Evolutionary conservation across 1,140 invertebrate species (phyloP).

Genomic region (Neodiprion lecontei): DNA sequence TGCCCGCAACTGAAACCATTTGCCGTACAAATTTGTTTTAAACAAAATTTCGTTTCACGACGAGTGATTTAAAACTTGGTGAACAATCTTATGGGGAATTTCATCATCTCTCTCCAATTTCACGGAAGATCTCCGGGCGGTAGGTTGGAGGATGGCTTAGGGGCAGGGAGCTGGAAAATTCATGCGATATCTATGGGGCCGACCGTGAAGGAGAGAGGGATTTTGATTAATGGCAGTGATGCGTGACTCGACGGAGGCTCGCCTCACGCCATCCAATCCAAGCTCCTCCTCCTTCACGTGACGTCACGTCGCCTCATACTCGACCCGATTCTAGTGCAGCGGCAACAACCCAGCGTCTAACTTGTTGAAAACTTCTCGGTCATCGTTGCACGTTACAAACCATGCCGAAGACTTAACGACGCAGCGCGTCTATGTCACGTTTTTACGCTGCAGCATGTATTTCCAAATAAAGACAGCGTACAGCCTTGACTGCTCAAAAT

Average conservation of each 20-base stretch:
- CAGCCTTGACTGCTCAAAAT: not conserved
- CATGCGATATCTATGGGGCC: not conserved
- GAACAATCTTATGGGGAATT: too few species aligned
- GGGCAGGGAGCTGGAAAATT: slow-evolving; percentile 8
- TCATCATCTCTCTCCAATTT: too few species aligned
- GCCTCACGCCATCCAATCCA: slow-evolving; percentile 22
- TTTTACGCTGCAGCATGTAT: not conserved
- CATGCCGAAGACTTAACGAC: not conserved
- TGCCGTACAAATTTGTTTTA: too few species aligned
- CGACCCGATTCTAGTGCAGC: not conserved
- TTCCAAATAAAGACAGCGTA: not conserved
- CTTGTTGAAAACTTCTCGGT: too few species aligned
- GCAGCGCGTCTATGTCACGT: not conserved
- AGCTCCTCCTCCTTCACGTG: slow-evolving; percentile 14
- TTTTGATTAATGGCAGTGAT: slow-evolving; percentile 10
- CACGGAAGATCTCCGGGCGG: not conserved
- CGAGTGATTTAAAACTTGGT: too few species aligned
- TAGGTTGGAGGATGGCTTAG: not conserved
- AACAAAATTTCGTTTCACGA: too few species aligned
- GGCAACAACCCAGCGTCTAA: not conserved
- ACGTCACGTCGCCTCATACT: slow-evolving; percentile 24
- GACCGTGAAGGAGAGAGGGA: slow-evolving; percentile 8
- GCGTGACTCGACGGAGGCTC: slow-evolving; percentile 24
- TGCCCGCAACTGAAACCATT: too few species aligned
- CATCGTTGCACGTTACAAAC: too few species aligned